Evolutionary conservation across 2,113 vertebrate species (phyloP).

Genomic region (Semicossyphus pulcher): DNA sequence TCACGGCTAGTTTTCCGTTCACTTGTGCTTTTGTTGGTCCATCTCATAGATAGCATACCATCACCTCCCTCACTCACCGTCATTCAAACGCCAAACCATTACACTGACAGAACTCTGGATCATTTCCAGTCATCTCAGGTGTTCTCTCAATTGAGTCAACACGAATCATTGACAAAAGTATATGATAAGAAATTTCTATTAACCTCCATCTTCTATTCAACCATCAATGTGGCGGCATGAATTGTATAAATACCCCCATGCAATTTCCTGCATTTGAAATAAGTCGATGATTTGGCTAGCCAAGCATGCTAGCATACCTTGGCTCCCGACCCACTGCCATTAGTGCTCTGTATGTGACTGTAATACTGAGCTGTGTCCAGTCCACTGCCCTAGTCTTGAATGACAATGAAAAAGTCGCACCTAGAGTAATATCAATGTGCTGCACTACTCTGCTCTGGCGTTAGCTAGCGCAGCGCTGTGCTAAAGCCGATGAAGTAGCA

Average conservation of each 20-base stretch:
- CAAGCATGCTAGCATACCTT: slow-evolving; percentile 23
- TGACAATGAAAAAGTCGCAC: slow-evolving; percentile 19
- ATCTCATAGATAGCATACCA: slow-evolving; percentile 54
- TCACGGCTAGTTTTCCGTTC: slow-evolving; percentile 56
- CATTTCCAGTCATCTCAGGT: slow-evolving; percentile 67
- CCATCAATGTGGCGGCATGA: slow-evolving; percentile 37
- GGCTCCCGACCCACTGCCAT: slow-evolving; percentile 13
- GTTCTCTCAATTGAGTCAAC: slow-evolving; percentile 56
- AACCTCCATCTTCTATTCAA: slow-evolving; percentile 35
- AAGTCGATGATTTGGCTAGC: slow-evolving; percentile 43
- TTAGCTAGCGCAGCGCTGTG: slow-evolving; percentile 17
- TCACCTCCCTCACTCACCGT: slow-evolving; percentile 67
- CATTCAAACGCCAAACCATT: slow-evolving; percentile 79
- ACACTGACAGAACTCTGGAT: slow-evolving; percentile 82
- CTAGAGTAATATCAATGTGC: slow-evolving; percentile 25
- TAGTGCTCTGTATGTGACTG: slow-evolving; percentile 30
- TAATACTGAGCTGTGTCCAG: slow-evolving; percentile 49
- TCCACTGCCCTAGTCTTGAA: slow-evolving; percentile 43
- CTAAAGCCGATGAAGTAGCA: neutral
- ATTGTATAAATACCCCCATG: slow-evolving; percentile 42
- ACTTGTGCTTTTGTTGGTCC: slow-evolving; percentile 54
- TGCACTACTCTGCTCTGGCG: slow-evolving; percentile 22
- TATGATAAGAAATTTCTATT: slow-evolving; percentile 1
- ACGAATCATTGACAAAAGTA: slow-evolving; percentile 35
- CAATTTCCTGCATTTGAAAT: slow-evolving; percentile 16